phyloP scores from a whole-genome alignment of 2,113 vertebrate species.

The Puffinus mauretanicus region DNA sequence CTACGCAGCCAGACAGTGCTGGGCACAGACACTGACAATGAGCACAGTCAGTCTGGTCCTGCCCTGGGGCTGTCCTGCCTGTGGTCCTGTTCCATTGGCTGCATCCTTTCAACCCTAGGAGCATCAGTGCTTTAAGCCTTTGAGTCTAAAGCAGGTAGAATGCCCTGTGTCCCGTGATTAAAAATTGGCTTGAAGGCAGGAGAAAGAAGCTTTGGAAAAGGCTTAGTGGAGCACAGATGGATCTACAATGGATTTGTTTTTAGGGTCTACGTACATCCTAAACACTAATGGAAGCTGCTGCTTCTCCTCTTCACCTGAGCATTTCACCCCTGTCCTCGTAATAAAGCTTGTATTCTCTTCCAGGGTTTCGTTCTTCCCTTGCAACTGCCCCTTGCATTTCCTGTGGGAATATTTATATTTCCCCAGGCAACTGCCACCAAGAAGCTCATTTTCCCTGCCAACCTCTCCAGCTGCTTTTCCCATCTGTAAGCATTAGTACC shows the following conservation, averaged over 20 bases:
- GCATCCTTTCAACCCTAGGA: neutral
- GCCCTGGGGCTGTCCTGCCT: neutral
- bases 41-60: neutral
- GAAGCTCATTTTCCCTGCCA: neutral
- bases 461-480: conserved; percentile 14
- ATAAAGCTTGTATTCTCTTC: neutral
- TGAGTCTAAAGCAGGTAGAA: neutral
- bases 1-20: neutral
- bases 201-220: neutral
- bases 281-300: neutral
- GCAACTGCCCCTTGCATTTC: neutral
- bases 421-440: neutral
- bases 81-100: neutral
- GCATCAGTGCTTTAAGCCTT: neutral
- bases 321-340: neutral
- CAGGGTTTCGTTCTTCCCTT: neutral
- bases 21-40: neutral
- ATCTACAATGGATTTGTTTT: neutral
- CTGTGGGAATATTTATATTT: neutral
- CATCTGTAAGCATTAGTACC: neutral
- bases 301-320: neutral
- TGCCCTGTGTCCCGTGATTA: neutral
- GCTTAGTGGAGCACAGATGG: neutral
- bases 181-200: neutral
- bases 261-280: neutral